Evolutionary conservation across 2,797 vertebrate genomes (phyloP).

Genomic region (Centropyge bicolor): DNA sequence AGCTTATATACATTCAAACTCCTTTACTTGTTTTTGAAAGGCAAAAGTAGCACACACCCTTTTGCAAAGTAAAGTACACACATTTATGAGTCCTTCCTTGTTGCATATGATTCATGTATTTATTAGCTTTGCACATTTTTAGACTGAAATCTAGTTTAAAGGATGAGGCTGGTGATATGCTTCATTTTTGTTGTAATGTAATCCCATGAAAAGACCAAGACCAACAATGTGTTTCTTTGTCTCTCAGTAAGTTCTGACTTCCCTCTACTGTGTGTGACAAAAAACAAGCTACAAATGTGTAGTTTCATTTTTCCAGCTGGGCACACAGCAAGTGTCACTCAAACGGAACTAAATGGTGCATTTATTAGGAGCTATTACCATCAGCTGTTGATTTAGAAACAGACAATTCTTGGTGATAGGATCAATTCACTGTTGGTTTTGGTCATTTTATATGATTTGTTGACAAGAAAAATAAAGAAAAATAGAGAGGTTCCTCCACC

Average conservation of each 20-base stretch:
- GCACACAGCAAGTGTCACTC: neutral
- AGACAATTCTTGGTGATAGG: neutral
- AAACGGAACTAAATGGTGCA: neutral
- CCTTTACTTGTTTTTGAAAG: neutral
- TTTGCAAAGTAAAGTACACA: neutral
- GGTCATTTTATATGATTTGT: neutral
- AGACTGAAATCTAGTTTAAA: neutral
- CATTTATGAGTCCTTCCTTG: too few relatives aligned
- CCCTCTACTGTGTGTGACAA: neutral
- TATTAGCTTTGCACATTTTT: neutral
- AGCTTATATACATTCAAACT: neutral
- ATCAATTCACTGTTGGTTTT: neutral
- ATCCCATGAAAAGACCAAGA: too few relatives aligned
- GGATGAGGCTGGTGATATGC: too few relatives aligned
- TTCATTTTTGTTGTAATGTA: neutral
- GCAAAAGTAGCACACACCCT: neutral
- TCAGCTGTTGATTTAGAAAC: neutral
- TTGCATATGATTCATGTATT: neutral
- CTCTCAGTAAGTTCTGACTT: neutral
- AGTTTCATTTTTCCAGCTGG: neutral
- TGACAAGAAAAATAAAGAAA: neutral
- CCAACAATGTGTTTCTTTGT: neutral
- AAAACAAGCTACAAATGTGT: neutral
- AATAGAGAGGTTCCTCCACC: neutral
- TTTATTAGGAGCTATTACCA: neutral